Percentiles rank a stretch among this genome's conserved stretches.
Evolutionary conservation across 2,888 invertebrate species (phyloP).

Genomic region (Drosophila cognata): DNA sequence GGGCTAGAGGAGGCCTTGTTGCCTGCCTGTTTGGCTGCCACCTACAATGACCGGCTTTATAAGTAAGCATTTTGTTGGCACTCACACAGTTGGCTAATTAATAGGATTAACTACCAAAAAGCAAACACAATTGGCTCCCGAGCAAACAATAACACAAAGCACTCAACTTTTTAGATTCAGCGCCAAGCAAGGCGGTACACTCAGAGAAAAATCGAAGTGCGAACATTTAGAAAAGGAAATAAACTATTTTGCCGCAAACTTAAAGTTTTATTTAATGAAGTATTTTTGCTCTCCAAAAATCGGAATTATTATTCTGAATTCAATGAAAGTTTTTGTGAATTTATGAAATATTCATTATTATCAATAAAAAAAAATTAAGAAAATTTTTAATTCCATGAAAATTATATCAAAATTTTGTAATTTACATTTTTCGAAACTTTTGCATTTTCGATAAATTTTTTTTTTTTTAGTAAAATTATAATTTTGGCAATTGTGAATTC

Average conservation of each 20-base stretch:
- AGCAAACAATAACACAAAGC: conserved; percentile 76
- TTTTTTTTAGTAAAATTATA: not conserved
- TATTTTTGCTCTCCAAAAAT: too few relatives aligned
- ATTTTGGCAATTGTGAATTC: not conserved
- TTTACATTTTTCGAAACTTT: not conserved
- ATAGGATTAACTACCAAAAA: conserved; percentile 78
- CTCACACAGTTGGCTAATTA: conserved; percentile 70
- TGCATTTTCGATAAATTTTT: not conserved
- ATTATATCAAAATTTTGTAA: too few relatives aligned
- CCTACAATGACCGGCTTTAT: conserved; percentile 22
- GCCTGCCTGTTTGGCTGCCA: not conserved
- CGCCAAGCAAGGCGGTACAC: not conserved
- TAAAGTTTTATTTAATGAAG: too few relatives aligned
- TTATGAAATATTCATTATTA: not conserved
- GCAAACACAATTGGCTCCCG: conserved; percentile 75
- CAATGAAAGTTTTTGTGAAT: not conserved
- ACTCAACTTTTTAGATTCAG: conserved; percentile 50
- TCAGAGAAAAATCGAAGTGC: not conserved
- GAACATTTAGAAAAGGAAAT: not conserved
- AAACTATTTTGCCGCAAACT: not conserved
- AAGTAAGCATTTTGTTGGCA: conserved; percentile 42
- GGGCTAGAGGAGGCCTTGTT: not conserved
- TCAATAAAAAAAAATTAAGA: too few relatives aligned
- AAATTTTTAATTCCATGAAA: not conserved
- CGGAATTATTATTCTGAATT: too few relatives aligned